Base-by-base conservation (phyloP, 2,113 vertebrate species). In the Fulmarus glacialis region DNA sequence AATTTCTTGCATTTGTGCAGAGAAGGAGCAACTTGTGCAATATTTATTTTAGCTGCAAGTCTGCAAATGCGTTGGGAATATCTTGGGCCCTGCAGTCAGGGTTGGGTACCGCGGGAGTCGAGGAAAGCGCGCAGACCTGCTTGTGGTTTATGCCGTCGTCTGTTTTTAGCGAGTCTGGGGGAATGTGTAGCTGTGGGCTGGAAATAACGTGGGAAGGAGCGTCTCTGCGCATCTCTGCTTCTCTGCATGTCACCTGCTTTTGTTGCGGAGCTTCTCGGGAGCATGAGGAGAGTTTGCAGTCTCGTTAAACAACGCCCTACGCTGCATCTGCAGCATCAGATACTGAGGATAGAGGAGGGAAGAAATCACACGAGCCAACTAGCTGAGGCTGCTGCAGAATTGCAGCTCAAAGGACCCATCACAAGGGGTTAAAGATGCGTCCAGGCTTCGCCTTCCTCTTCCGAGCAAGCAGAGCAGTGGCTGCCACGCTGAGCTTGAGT, bases 401-500 rank as follows among this genome's bases (percentile, higher is more conserved):
- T 17, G 29, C 27, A 34, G 71, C 89, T 59, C 75, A 4, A 11
- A 36, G 72, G 60, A 66, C 30, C 29, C 91, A 6, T 32, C 78
- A 22, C 56, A 92, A 98, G 64, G 97, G 89, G 97, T 98, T 98
- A 98, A 97, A 82, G 16, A 24, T 12, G 1, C 2, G 0, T 45
- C 90, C 47, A 2, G 67, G 85, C 50, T 67, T 91, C 6, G 6
- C 66, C 93, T 71, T 56, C 77, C 93, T 56, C 96, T 59, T 71
- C 80, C 74, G 20, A 81, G 90, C 20, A 14, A 58, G 91, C 64
- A 30, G 81, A 91, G 93, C 94, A 4, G 66, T 4, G 64, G 38
- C 97, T 87, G 93, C 96, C 79, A 22, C 1, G 32, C 3, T 1
- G 8, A 92, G 96, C 60, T 98, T 97, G 94, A 56, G 96, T 98